These are phyloP conservation scores for Metopia argyrocephala DNA, from an alignment of 2,888 invertebrate genomes.

Conservation along the genomic window DNA sequence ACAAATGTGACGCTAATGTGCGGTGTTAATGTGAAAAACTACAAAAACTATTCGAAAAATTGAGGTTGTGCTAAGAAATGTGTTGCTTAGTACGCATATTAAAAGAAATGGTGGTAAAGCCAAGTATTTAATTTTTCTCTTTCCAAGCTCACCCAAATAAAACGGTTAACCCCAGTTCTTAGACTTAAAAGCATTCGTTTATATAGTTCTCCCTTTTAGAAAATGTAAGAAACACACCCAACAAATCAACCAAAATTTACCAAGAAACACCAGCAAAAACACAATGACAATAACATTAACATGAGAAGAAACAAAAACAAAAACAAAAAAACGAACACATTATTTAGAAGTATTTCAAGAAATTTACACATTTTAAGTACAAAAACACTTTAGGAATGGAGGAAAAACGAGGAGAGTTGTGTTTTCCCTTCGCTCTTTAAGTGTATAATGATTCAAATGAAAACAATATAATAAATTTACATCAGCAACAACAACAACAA, in stretches of 20 bases:
- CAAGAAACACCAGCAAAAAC: background rate
- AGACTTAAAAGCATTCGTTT: background rate
- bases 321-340: background rate
- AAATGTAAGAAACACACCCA: no score
- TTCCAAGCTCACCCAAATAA: background rate
- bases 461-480: slow-evolving; percentile 46
- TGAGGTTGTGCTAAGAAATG: slow-evolving; percentile 1
- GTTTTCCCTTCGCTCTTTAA: background rate
- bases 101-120: background rate
- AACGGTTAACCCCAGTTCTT: slow-evolving; percentile 15
- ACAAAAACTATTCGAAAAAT: background rate
- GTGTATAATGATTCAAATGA: slow-evolving; percentile 56
- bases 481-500: background rate
- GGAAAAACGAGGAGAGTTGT: background rate
- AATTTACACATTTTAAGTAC: slow-evolving; percentile 37
- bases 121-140: background rate
- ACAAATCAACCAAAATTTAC: background rate
- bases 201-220: no score
- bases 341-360: slow-evolving; percentile 31
- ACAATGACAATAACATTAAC: no score
- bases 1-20: background rate
- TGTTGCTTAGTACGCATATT: background rate
- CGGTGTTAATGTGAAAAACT: slow-evolving; percentile 3
- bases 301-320: slow-evolving; percentile 23
- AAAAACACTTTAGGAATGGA: background rate